Evolutionary conservation across 2,888 invertebrate species (phyloP), one percentile per base, ranked within the genome.

Genomic region (Agonum fuliginosum): DNA sequence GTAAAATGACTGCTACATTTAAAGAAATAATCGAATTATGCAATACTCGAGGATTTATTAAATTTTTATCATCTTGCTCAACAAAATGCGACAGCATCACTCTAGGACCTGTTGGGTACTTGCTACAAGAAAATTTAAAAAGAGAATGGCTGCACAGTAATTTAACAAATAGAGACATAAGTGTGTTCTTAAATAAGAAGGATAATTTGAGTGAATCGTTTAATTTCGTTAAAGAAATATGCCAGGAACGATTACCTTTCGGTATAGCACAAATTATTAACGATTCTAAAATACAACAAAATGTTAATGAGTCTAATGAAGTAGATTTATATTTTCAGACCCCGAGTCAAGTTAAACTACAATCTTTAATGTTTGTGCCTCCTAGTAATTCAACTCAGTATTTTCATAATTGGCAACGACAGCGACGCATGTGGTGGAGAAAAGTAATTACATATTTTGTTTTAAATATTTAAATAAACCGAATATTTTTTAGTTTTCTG

Each of bases 341-440:
- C 4, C 30, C 30, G 20, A 69, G 48, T 30, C 62, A 79, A 54
- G 41, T 80, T 54, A 78, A 79, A 41, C 82, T 90, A 3, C 83
- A 85, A 78, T 87, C 89, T 72, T 86, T 86, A 79, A 81, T 90
- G 73, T 85, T 88, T 81, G 82, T 90, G 19, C 84, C 88, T n/a
- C 86, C 88, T 51, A 84, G 86, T 65, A 87, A 88, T 79, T 86
- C 89, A 0, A 89, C 90, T 82, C 92, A 92, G 80, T 89, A 91
- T 83, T 94, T 94, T 84, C 91, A 93, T 83, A 91, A 92, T 81
- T 92, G 93, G 88, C 95, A 95, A 83, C 89, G 93, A 79, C 92
- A 94, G 82, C 89, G 95, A 75, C 93, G 93, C 84, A 91, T 92
- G 81, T 96, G 95, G 95, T 96, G 95, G 95, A 92, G 95, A 86